These are phyloP conservation scores for Gadopsis marmoratus DNA, from an alignment of 2,797 vertebrate species.

Conservation along the genomic window DNA sequence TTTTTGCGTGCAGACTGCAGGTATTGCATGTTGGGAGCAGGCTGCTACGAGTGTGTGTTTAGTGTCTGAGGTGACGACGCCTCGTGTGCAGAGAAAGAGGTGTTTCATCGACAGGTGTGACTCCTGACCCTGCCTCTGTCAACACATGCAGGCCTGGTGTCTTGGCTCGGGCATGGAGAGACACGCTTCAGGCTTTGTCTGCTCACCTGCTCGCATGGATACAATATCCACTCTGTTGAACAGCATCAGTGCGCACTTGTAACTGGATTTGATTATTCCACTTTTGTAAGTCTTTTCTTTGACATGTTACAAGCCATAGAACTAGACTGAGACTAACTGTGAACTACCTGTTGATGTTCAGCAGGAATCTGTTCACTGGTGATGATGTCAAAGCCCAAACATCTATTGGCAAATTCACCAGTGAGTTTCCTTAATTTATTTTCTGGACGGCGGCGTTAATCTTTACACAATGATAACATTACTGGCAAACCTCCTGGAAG, in stretches of 20 bases:
- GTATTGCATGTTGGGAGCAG: constrained; percentile 19
- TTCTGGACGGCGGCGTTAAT: constrained; percentile 67
- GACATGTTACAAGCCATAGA: constrained; percentile 4
- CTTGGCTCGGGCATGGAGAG: constrained; percentile 68
- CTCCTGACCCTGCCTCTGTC: constrained; percentile 78
- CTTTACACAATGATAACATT: constrained; percentile 79
- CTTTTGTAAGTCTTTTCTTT: constrained; percentile 20
- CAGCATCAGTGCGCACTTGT: not conserved
- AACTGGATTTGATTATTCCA: constrained; percentile 18
- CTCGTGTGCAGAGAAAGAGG: constrained; percentile 26
- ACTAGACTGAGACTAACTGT: constrained; percentile 52
- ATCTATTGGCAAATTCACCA: constrained; percentile 70
- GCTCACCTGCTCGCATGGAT: constrained; percentile 75
- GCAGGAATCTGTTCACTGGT: constrained; percentile 58
- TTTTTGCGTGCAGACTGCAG: constrained; percentile 28
- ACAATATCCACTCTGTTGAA: constrained; percentile 60
- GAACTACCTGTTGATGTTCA: constrained; percentile 64
- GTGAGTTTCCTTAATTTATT: constrained; percentile 76
- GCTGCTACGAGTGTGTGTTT: constrained; percentile 1
- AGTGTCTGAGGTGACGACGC: constrained; percentile 32
- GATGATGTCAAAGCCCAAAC: constrained; percentile 79
- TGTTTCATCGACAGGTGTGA: constrained; percentile 79
- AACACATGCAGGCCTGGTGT: constrained; percentile 64
- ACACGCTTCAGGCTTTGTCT: constrained; percentile 76
- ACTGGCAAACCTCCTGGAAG: constrained; percentile 69